Conservation (phyloP, 2,797 vertebrate species). For the Sebastiscus albofasciatus region DNA sequence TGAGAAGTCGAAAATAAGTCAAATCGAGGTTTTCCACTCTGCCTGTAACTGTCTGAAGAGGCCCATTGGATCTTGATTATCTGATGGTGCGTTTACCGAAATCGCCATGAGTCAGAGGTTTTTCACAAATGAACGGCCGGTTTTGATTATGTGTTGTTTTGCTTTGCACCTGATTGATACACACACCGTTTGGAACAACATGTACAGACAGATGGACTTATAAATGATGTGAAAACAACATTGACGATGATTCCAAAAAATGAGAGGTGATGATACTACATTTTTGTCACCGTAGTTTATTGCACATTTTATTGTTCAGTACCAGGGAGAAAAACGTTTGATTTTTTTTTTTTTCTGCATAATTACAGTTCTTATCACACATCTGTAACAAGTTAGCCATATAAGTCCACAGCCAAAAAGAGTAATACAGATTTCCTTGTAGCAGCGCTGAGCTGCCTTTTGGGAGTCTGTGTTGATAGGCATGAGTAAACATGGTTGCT, state of each 20-base stretch:
- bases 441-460: conserved; percentile 5
- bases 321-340: conserved; percentile 26
- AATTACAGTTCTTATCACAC: conserved; percentile 55
- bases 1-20: conserved; percentile 6
- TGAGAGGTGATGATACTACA: neutral
- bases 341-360: neutral
- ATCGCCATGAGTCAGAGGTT: conserved; percentile 57
- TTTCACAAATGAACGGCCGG: conserved; percentile 8
- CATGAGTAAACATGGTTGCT: conserved; percentile 64
- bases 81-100: conserved; percentile 42
- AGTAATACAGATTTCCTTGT: conserved; percentile 27
- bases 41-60: conserved; percentile 3
- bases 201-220: neutral
- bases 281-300: neutral
- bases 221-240: neutral
- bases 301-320: conserved; percentile 27
- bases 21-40: conserved; percentile 37
- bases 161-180: conserved; percentile 14
- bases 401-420: conserved; percentile 27
- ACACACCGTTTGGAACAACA: neutral
- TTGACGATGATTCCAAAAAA: conserved; percentile 10
- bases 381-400: conserved; percentile 63
- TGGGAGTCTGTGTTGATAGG: conserved; percentile 37
- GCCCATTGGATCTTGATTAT: conserved; percentile 18
- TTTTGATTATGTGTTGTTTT: conserved; percentile 39